A percentile compares a stretch with the other conserved stretches of the same genome.
These are phyloP conservation scores for Pogonognathellus flavescens DNA, from an alignment of 1,140 invertebrate species.

Conservation along the genomic window DNA sequence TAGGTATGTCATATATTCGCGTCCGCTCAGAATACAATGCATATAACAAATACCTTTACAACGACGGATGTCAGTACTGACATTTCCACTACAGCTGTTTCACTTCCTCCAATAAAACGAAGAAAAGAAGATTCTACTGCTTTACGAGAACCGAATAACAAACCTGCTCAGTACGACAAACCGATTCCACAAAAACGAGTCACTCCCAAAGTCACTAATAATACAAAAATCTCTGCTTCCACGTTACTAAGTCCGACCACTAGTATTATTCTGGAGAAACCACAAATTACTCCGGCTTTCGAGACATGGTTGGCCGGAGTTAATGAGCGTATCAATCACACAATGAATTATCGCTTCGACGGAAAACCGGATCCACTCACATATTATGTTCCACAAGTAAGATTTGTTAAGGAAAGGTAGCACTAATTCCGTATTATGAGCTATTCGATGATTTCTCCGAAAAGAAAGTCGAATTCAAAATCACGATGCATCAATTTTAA, in stretches of 20 bases:
- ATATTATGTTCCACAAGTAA: conserved; percentile 79
- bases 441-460: no score
- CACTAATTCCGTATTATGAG: not conserved
- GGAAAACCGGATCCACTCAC: conserved; percentile 80
- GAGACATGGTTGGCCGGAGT: conserved; percentile 81
- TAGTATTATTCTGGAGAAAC: not conserved
- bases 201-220: not conserved
- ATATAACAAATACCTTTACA: conserved; percentile 25
- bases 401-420: not conserved
- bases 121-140: conserved; percentile 34
- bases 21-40: conserved; percentile 38
- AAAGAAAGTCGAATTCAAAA: no score
- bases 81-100: not conserved
- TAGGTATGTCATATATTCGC: conserved; percentile 64
- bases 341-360: conserved; percentile 83
- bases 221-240: not conserved
- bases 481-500: no score
- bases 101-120: conserved; percentile 13
- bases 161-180: conserved; percentile 28
- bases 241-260: not conserved
- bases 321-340: conserved; percentile 83
- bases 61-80: not conserved
- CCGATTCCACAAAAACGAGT: not conserved
- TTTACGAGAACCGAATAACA: not conserved
- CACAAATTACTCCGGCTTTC: conserved; percentile 70